These are phyloP conservation scores for Margarornis squamiger DNA, from an alignment of 2,797 vertebrate species.

Conservation along the genomic window DNA sequence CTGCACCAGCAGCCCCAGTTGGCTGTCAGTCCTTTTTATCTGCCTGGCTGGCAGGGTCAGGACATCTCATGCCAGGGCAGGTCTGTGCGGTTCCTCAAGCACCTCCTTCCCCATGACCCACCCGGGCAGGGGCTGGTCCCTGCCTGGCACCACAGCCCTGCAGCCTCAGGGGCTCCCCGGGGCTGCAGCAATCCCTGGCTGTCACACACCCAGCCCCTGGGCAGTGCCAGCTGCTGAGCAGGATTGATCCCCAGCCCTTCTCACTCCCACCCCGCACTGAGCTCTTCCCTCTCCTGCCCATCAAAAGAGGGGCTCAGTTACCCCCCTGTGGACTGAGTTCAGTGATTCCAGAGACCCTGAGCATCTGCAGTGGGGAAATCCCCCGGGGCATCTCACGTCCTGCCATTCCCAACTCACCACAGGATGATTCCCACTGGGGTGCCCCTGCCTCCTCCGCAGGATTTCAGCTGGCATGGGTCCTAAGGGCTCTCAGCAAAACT, in stretches of 20 bases:
- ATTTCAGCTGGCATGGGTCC: not conserved
- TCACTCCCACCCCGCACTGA: not conserved
- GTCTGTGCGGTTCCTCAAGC: accelerated
- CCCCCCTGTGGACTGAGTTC: not conserved
- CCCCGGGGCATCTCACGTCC: not conserved
- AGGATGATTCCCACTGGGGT: not conserved
- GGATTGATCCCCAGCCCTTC: not conserved
- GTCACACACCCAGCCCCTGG: not conserved
- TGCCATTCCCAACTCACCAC: not conserved
- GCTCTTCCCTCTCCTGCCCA: not conserved
- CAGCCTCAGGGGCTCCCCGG: accelerated
- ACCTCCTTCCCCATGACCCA: not conserved
- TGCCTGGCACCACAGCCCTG: not conserved
- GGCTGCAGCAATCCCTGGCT: not conserved
- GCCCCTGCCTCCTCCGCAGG: not conserved
- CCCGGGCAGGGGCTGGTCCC: not conserved
- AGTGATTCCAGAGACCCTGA: not conserved
- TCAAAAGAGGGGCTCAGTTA: not conserved
- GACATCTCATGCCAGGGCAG: not conserved
- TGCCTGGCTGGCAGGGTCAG: not conserved
- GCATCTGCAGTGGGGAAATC: not conserved
- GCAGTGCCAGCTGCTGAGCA: not conserved
- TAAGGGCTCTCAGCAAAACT: not conserved
- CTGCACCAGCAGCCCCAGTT: not conserved
- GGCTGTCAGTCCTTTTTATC: not conserved